These are phyloP conservation scores for Allobates femoralis DNA, from an alignment of 2,797 vertebrate genomes.

Conservation along the genomic window DNA sequence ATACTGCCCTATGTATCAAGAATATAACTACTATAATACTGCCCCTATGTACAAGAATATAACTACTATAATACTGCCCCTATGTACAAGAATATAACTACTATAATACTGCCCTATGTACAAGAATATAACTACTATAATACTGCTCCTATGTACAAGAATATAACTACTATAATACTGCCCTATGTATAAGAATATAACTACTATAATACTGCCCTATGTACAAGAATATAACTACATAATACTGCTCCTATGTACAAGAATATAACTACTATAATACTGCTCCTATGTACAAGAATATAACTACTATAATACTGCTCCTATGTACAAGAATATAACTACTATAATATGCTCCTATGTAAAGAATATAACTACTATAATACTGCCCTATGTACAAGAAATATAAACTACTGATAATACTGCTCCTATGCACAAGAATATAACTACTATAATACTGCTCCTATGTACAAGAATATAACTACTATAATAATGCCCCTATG, in stretches of 20 bases:
- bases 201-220: constrained; percentile 9
- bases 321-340: constrained; percentile 6
- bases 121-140: neutral
- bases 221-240: constrained; percentile 4
- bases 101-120: no score
- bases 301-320: constrained; percentile 7
- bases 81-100: constrained; percentile 6
- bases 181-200: neutral
- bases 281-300: neutral
- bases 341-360: constrained; percentile 5
- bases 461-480: constrained; percentile 3
- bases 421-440: neutral
- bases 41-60: neutral
- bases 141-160: constrained; percentile 13
- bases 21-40: no score
- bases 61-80: constrained; percentile 5
- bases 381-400: constrained; percentile 13
- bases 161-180: constrained; percentile 8
- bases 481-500: neutral
- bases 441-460: constrained; percentile 9
- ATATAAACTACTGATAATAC: constrained; percentile 8
- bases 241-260: neutral
- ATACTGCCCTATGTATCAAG: no score
- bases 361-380: neutral
- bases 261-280: neutral